Base-by-base conservation (phyloP, 2,113 vertebrate species). In the Caranx melampygus region DNA sequence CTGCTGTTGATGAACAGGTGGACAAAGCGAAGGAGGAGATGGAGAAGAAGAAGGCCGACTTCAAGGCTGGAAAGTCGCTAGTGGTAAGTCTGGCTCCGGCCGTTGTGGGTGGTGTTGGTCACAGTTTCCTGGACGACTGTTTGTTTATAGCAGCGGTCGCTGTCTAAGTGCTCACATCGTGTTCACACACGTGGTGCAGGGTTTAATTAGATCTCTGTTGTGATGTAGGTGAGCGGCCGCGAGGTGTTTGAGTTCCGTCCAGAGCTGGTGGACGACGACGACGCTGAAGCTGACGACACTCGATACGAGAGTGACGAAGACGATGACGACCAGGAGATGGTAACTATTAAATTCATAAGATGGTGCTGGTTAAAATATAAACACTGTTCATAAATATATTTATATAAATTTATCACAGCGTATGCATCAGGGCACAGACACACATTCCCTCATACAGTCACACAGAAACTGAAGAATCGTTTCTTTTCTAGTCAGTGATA, bases 161-260 rank as follows among this genome's bases (percentile, higher is more conserved):
- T 16, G 4, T 6, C 7, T 15, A 6, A 20, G 18, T 12, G 6
- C 8, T 20, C 18, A n/a, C 20, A 8, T n/a, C 20, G 47, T 51
- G 5, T 20, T 7, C 3, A 13, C 40, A 44, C 26, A 26, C 26
- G 14, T 33, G n/a, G 44, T 3, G 4, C 16, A 9, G 14, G 11
- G 65, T 47, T 54, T 14, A 20, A 66, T n/a, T 0, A 3, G 45
- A 44, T 20, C 8, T 61, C 6, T 72, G 20, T 64, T 26, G 26
- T 26, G 26, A 6, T 62, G 2, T 45, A 99, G 98, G 97, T 99
- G 60, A 99, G 98, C 52, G 98, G 98, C 2, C 96, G 97, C 20
- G 98, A 99, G 82, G 97, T 99, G 26, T 99, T 99, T 71, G 97
- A 99, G 84, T 99, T 99, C 91, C 96, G 96, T 11, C 98, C 98